phyloP scores from a whole-genome alignment of 1,140 invertebrate genomes.

The Bradysia coprophila region DNA sequence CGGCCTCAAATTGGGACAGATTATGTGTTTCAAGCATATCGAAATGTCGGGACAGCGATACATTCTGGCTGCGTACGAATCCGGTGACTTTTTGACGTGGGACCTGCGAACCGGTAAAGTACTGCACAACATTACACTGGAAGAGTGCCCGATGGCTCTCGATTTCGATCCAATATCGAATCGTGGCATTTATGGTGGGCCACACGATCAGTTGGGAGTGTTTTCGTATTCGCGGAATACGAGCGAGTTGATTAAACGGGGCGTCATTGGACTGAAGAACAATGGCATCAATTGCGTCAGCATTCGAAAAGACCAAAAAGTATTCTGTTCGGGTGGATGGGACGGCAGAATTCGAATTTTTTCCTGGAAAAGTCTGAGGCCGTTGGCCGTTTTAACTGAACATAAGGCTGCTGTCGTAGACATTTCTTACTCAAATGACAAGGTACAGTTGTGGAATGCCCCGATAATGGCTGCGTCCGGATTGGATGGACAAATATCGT shows the following conservation, averaged over 20 bases:
- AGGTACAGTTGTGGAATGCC: conserved; percentile 40
- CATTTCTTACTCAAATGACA: conserved; percentile 38
- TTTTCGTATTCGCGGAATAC: conserved; percentile 31
- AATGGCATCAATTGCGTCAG: conserved; percentile 48
- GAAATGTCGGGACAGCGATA: conserved; percentile 29
- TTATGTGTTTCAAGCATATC: conserved; percentile 41
- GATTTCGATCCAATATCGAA: conserved; percentile 42
- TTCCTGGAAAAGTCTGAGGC: conserved; percentile 54
- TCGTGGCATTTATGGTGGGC: conserved; percentile 42
- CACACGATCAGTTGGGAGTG: conserved; percentile 36
- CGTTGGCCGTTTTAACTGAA: conserved; percentile 52
- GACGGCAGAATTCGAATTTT: conserved; percentile 57
- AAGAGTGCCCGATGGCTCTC: conserved; percentile 44
- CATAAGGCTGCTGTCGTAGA: conserved; percentile 46
- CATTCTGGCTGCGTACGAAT: conserved; percentile 42
- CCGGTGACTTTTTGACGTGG: conserved; percentile 43
- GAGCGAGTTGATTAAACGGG: conserved; percentile 34
- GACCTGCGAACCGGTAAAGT: conserved; percentile 37
- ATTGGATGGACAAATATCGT: conserved; percentile 46
- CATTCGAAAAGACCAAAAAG: conserved; percentile 49
- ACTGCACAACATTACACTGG: conserved; percentile 33
- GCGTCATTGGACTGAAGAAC: conserved; percentile 42
- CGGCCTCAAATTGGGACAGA: conserved; percentile 29
- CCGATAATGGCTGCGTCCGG: conserved; percentile 53
- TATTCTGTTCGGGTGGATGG: conserved; percentile 57